Conservation (phyloP, 1,140 invertebrate species). For the Drosophila quadrilineata region DNA sequence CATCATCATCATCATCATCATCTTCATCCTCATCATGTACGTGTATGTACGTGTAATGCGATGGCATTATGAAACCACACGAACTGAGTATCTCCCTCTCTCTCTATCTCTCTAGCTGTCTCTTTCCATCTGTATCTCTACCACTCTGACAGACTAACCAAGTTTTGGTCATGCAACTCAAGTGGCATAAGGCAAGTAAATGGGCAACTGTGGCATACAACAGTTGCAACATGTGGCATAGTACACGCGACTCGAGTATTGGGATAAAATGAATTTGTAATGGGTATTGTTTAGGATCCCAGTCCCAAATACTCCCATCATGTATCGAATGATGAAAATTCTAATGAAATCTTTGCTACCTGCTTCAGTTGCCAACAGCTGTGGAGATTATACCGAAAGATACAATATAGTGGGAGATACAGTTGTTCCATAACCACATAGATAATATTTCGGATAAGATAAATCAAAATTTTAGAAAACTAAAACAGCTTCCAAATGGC, state of each 20-base stretch:
- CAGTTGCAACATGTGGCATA: conserved; percentile 6
- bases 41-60: conserved; percentile 17
- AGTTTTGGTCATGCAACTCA: conserved; percentile 28
- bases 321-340: no score
- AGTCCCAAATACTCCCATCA: no score
- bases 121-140: no score
- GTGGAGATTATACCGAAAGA: not conserved
- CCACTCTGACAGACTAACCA: no score
- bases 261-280: not conserved
- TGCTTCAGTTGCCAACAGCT: conserved; percentile 18
- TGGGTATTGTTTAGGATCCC: not conserved
- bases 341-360: conserved; percentile 25
- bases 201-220: conserved; percentile 3
- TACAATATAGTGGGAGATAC: no score
- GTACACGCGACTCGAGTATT: conserved; percentile 12
- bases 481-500: no score
- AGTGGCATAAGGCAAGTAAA: conserved; percentile 16
- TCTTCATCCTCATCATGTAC: not conserved
- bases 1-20: not conserved
- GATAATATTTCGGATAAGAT: conserved; percentile 5
- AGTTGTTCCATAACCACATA: not conserved
- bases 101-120: not conserved
- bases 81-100: conserved; percentile 2
- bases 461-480: not conserved
- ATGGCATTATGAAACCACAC: conserved; percentile 46